Conservation (phyloP, 2,797 vertebrate species). For the Oreonectes daqikongensis region DNA sequence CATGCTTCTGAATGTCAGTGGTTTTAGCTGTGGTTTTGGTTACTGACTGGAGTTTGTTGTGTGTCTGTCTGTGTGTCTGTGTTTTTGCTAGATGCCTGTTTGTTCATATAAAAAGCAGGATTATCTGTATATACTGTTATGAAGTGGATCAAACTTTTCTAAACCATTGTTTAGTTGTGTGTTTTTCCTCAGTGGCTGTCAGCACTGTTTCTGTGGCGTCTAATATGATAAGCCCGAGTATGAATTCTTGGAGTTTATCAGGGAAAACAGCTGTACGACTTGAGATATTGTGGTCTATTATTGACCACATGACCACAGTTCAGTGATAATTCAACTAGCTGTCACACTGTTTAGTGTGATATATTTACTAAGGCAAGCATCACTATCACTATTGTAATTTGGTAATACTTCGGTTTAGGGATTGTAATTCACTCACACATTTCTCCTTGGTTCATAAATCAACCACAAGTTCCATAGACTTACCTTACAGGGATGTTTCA, state of each 20-base stretch:
- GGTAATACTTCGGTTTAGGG: neutral
- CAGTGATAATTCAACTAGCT: constrained; percentile 22
- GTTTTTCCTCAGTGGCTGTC: constrained; percentile 19
- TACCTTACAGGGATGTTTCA: too few relatives aligned
- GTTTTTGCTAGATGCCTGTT: neutral
- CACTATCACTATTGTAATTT: neutral
- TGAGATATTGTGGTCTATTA: constrained; percentile 21
- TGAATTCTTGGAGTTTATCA: constrained; percentile 29
- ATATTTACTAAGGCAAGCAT: neutral
- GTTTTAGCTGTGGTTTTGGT: constrained; percentile 27
- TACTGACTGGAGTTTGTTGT: neutral
- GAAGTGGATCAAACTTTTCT: neutral
- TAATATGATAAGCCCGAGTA: constrained; percentile 2
- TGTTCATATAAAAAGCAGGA: neutral
- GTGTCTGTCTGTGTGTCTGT: neutral
- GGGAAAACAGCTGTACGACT: constrained; percentile 23
- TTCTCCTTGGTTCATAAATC: too few relatives aligned
- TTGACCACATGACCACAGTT: constrained; percentile 39
- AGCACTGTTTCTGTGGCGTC: constrained; percentile 10
- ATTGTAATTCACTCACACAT: too few relatives aligned
- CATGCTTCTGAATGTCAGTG: constrained; percentile 12
- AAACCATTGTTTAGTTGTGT: neutral
- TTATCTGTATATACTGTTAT: neutral
- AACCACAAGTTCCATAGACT: neutral
- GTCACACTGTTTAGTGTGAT: neutral